Evolutionary conservation across 2,113 vertebrate genomes (phyloP).

Genomic region (Rousettus leschenaultii): DNA sequence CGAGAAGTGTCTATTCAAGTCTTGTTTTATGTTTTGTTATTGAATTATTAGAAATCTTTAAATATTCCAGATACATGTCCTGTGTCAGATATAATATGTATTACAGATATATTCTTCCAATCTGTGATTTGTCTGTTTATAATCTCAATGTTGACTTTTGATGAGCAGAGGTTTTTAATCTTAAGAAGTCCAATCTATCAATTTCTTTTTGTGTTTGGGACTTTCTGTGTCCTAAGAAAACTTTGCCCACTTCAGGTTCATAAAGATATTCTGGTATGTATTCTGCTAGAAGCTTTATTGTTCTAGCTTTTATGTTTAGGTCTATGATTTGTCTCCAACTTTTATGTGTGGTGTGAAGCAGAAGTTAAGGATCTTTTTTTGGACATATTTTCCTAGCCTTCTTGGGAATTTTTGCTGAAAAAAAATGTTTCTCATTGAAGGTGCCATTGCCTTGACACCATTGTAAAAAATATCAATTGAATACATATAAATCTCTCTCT

Average conservation of each 20-base stretch:
- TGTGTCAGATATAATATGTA: background rate
- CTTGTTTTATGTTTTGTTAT: background rate
- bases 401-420: background rate
- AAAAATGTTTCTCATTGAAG: background rate
- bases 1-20: background rate
- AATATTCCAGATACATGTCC: background rate
- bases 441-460: background rate
- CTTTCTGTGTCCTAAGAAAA: background rate
- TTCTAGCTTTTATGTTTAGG: background rate
- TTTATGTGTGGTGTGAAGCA: background rate
- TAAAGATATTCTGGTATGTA: background rate
- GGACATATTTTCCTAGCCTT: background rate
- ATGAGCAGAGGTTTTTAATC: background rate
- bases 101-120: background rate
- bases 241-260: background rate
- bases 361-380: background rate
- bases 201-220: background rate
- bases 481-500: background rate
- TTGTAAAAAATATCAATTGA: background rate
- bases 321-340: background rate
- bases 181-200: background rate
- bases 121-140: background rate
- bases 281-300: background rate
- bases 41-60: background rate
- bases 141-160: background rate